Base-by-base conservation (phyloP, 2,113 vertebrate species). In the Martes martes region DNA sequence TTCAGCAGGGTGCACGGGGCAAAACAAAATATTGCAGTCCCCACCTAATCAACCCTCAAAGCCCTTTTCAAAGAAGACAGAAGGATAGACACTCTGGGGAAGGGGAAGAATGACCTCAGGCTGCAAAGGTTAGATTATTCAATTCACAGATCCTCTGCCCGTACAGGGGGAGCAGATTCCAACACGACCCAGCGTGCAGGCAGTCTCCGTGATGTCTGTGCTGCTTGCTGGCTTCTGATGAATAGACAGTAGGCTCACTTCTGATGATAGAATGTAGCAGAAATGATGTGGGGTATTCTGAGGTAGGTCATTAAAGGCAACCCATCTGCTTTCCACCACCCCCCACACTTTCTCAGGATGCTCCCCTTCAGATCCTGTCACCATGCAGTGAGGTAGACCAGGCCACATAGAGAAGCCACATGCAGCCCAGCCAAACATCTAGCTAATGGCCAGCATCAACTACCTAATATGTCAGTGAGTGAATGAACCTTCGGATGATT, bases 171-270 rank as follows among this genome's bases (percentile, higher is more conserved):
- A 7, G 47, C 21, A 18, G 16, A 19, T 9, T 4, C 74, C 55
- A 39, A 50, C 36, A 2, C 0, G 3, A 16, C 31, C 16, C n/a
- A 5, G 36, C 0, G 0, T 7, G 31, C 55, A 23, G 7, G 24
- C 6, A 9, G 0, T 2, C 13, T 11, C 4, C 13, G n/a, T 0
- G 18, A 59, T 0, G 0, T n/a, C 50, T 11, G 36, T 24, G 63
- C 0, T 33, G 23, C 6, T 11, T 71, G 47, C 67, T 45, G 50
- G 59, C 10, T 21, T 52, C 82, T 82, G 11, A 13, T 16, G 28
- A 33, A 55, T 0, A 57, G 15, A 18, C 31, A 19, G 31, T 45
- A 63, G 26, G 26, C n/a, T 74, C 28, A 36, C 13, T 67, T 71
- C 52, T 31, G n/a, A 33, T 24, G 28, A 33, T 0, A 65, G 15